Conservation (phyloP, 2,888 invertebrate species). For the Lasioglossum figueresi region DNA sequence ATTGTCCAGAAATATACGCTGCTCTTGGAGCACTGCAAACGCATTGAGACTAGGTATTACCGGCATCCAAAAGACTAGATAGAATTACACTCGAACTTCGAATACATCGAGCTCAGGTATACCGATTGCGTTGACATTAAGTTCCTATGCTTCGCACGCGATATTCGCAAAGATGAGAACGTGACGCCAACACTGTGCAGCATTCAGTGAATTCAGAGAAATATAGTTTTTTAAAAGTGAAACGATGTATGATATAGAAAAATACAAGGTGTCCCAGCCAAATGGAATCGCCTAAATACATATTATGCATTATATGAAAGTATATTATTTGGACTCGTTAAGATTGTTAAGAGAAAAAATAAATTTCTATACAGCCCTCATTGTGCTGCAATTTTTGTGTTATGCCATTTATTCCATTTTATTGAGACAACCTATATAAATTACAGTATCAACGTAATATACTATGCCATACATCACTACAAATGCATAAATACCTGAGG, state of each 20-base stretch:
- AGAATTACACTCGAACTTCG: constrained; percentile 76
- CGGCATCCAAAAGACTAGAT: constrained; percentile 83
- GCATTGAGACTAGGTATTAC: constrained; percentile 94
- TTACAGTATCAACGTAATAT: background rate
- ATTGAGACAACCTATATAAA: background rate
- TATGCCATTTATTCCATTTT: background rate
- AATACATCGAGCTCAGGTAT: constrained; percentile 76
- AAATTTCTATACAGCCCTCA: background rate
- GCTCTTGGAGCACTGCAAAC: constrained; percentile 92
- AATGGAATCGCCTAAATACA: background rate
- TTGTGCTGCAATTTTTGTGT: background rate
- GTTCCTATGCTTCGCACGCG: constrained; percentile 77
- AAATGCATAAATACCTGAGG: constrained; percentile 17
- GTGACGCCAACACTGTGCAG: constrained; percentile 62
- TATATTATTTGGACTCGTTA: background rate
- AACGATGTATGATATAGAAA: background rate
- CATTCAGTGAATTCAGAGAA: constrained; percentile 68
- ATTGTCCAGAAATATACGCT: constrained; percentile 91
- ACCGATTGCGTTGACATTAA: constrained; percentile 70
- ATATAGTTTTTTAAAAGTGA: background rate
- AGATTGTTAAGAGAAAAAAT: too few relatives aligned
- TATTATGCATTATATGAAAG: background rate
- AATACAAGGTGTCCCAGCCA: background rate
- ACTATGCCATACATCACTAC: constrained; percentile 14
- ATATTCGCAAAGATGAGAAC: constrained; percentile 57